Base-by-base conservation (phyloP, 1,140 invertebrate species). In the Caenorhabditis briggsae region DNA sequence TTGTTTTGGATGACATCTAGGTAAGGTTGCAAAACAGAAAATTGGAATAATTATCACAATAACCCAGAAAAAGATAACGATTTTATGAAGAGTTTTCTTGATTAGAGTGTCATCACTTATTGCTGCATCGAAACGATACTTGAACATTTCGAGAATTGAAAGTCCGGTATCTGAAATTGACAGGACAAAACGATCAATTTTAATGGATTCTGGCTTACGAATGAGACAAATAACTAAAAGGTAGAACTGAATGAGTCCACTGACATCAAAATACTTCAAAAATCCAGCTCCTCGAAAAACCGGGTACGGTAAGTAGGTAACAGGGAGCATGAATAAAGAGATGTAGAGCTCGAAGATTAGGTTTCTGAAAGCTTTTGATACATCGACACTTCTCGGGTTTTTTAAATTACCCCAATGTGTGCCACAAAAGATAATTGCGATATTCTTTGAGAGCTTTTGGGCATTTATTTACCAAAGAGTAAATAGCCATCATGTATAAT, bases 1-100 rank as follows among this genome's bases (percentile, higher is more conserved):
- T 70, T 70, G 64, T n/a, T 70, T 70, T 46, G 64, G 64, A 70
- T 43, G 33, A 18, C 64, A 70, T 46, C 64, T 70, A 2, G 64
- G 64, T 14, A 70, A 16, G 23, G 64, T 70, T 18, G 64, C 64
- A 46, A 70, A 70, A 46, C 64, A 70, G 41, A 70, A 70, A 14
- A 70, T n/a, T 70, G 64, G 64, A 18, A 70, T 70, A 43, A 70
- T 70, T 18, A 70, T 70, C 41, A 70, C 64, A 43, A 70, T 70
- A 2, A 70, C 41, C 64, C 64, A 70, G 64, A 70, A 70, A 18
- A 70, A 70, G 5, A 70, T 46, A 43, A 70, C 64, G 6, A 70
- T 70, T 43, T 70, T 43, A 70, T 70, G 9, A 16, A 70, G 64
- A 46, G 43, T n/a, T 23, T 70, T 70, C 14, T 70, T 70, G 16